Evolutionary conservation across 92 coral and sea anemone species (phyloP).

Genomic region (Desmophyllum pertusum): DNA sequence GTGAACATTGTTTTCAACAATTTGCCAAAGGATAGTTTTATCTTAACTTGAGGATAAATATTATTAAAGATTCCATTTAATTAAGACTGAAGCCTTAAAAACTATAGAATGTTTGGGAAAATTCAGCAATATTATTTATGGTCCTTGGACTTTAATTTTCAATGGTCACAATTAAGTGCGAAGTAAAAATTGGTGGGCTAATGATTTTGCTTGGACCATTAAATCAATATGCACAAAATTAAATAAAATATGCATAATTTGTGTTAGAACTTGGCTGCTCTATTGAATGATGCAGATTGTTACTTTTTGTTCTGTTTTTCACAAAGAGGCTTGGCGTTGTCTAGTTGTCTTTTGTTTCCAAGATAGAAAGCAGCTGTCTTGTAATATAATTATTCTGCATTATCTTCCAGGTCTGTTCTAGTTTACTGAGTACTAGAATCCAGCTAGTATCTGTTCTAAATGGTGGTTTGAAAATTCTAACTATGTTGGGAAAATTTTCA

Average conservation of each 20-base stretch:
- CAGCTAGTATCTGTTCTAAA: too few relatives aligned
- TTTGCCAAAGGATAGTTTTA: not conserved
- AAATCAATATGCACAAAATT: not conserved
- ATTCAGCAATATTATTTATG: not conserved
- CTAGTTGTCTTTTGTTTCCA: not conserved
- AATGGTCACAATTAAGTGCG: not conserved
- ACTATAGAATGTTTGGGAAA: not conserved
- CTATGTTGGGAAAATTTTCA: too few relatives aligned
- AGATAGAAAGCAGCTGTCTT: not conserved
- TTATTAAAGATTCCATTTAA: not conserved
- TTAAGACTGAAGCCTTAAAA: not conserved
- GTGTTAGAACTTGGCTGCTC: not conserved
- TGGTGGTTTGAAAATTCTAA: too few relatives aligned
- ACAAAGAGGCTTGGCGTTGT: not conserved
- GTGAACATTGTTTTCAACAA: not conserved
- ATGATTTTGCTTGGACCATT: not conserved
- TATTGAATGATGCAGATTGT: not conserved
- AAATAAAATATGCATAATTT: slow-evolving; percentile 10
- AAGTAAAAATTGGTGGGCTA: not conserved
- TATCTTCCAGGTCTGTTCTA: not conserved
- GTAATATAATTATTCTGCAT: not conserved
- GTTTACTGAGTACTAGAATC: too few relatives aligned
- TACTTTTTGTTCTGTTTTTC: not conserved
- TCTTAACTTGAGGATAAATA: not conserved
- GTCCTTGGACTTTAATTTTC: not conserved